These are phyloP conservation scores for Cyclina sinensis DNA, from an alignment of 1,140 invertebrate genomes.

Conservation along the genomic window DNA sequence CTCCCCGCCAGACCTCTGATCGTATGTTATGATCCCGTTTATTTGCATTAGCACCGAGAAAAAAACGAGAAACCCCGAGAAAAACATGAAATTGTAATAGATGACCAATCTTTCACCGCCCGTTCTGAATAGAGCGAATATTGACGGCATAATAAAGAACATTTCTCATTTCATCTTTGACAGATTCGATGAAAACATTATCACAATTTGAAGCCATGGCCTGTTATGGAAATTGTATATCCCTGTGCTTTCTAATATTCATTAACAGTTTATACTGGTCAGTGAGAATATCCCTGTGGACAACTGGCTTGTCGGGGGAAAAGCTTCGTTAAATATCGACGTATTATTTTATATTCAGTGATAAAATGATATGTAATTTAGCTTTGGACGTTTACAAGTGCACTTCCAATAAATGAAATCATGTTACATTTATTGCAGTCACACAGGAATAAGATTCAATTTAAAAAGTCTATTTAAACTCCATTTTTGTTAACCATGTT, in stretches of 20 bases:
- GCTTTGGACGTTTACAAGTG: too few species aligned
- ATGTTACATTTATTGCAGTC: too few species aligned
- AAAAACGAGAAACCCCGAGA: constrained; percentile 60
- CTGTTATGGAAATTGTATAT: constrained; percentile 40
- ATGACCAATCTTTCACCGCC: constrained; percentile 62
- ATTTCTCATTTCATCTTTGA: constrained; percentile 58
- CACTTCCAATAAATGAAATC: too few species aligned
- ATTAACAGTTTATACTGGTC: not conserved
- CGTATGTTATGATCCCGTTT: constrained; percentile 50
- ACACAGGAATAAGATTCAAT: too few species aligned
- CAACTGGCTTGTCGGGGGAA: too few species aligned
- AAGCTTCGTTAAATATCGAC: too few species aligned
- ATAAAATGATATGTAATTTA: too few species aligned
- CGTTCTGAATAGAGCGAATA: constrained; percentile 53
- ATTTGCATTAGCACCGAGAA: constrained; percentile 67
- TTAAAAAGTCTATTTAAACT: too few species aligned
- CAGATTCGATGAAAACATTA: constrained; percentile 65
- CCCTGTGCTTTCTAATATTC: not conserved
- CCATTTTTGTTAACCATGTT: too few species aligned
- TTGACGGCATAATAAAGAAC: constrained; percentile 55
- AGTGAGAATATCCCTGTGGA: too few species aligned
- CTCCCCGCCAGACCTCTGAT: constrained; percentile 2
- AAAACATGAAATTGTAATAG: constrained; percentile 37
- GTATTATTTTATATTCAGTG: too few species aligned
- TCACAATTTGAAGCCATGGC: constrained; percentile 25